phyloP scores from a whole-genome alignment of 1,140 invertebrate species.

The Philaenus spumarius region DNA sequence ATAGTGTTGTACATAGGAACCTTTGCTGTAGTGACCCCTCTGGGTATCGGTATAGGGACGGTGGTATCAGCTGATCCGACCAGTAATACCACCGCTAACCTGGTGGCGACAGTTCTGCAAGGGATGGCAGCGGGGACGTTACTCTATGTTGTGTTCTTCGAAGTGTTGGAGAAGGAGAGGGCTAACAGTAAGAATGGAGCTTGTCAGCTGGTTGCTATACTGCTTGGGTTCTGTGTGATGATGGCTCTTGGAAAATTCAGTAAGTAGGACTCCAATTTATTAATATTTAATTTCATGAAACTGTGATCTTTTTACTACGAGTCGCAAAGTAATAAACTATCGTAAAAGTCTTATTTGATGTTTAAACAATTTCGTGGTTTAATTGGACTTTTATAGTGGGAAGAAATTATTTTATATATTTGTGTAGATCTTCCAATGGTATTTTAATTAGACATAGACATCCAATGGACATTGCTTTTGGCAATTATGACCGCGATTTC shows the following conservation, averaged over 20 bases:
- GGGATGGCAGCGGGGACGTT: conserved; percentile 81
- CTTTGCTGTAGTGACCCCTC: conserved; percentile 60
- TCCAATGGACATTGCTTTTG: no score
- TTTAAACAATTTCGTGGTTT: no score
- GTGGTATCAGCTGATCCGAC: conserved; percentile 42
- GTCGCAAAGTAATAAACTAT: no score
- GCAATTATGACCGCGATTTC: no score
- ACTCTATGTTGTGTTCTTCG: conserved; percentile 87
- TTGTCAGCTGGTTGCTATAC: conserved; percentile 58
- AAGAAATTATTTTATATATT: no score
- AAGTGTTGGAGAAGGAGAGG: conserved; percentile 73
- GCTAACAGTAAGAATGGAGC: conserved; percentile 58
- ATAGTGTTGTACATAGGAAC: conserved; percentile 52
- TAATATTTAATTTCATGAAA: no score
- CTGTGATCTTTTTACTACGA: no score
- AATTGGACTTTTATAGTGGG: no score
- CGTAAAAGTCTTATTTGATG: no score
- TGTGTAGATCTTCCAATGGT: no score
- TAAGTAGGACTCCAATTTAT: conserved; percentile 60
- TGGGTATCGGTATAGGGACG: conserved; percentile 57
- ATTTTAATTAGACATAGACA: no score
- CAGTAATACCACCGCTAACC: conserved; percentile 31
- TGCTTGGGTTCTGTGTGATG: conserved; percentile 71
- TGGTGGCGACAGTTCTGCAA: conserved; percentile 52
- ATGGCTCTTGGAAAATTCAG: conserved; percentile 64